Evolutionary conservation across 2,113 vertebrate genomes (phyloP).

Genomic region (Zingel zingel): DNA sequence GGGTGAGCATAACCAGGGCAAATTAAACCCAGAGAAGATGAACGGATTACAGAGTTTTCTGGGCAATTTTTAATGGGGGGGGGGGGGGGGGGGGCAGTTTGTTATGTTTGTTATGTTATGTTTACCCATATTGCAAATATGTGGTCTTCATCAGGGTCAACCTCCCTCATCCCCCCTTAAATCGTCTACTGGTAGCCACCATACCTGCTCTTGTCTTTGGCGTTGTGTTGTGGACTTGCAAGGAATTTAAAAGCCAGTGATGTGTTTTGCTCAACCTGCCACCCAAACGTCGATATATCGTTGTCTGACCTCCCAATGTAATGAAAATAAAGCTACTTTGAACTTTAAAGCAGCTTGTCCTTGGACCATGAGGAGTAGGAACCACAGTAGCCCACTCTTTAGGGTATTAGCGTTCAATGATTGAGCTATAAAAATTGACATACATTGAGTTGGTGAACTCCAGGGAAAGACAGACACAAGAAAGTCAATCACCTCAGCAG

Average conservation of each 20-base stretch:
- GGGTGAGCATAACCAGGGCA: background rate
- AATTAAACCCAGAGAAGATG: background rate
- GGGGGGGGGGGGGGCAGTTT: too few relatives aligned
- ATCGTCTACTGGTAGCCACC: background rate
- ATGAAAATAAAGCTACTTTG: too few relatives aligned
- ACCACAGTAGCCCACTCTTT: background rate
- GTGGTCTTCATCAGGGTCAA: too few relatives aligned
- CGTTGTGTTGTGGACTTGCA: background rate
- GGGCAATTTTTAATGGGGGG: too few relatives aligned
- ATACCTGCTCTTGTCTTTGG: background rate
- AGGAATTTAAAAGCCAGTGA: background rate
- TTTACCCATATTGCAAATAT: too few relatives aligned
- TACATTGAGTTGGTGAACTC: constrained; percentile 47
- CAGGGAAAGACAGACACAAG: constrained; percentile 41
- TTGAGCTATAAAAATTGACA: constrained; percentile 54
- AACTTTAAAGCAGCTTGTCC: constrained; percentile 29
- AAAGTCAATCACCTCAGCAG: constrained; percentile 52
- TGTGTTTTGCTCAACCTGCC: background rate
- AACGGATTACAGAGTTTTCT: too few relatives aligned
- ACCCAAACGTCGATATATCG: too few relatives aligned
- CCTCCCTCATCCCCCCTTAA: too few relatives aligned
- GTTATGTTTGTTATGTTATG: too few relatives aligned
- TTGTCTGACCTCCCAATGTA: too few relatives aligned
- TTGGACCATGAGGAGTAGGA: constrained; percentile 31
- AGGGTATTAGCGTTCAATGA: constrained; percentile 40